A percentile compares a stretch with the other conserved stretches of the same genome.
Evolutionary conservation across 2,888 invertebrate genomes (phyloP).

Genomic region (Hymenopus coronatus): DNA sequence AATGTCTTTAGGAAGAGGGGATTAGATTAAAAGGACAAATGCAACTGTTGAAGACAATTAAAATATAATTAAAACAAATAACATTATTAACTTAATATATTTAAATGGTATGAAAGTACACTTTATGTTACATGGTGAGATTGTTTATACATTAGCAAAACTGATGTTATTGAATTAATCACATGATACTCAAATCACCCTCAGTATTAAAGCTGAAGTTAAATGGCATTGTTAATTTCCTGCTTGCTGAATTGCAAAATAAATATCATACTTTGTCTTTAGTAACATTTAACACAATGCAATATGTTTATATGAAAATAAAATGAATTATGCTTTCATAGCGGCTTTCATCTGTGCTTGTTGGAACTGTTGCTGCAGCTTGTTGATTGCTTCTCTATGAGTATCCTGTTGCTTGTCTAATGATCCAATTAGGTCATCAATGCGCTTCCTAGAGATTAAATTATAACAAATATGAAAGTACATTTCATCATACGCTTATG

Average conservation of each 20-base stretch:
- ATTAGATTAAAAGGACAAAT: too few relatives aligned
- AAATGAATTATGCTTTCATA: neutral
- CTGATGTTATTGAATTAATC: neutral
- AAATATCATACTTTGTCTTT: neutral
- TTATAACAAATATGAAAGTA: neutral
- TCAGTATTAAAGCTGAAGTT: neutral
- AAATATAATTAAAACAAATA: neutral
- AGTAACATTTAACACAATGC: neutral
- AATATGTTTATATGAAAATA: neutral
- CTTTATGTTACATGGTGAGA: neutral
- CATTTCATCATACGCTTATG: neutral
- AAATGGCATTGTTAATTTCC: neutral
- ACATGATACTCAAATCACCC: too few relatives aligned
- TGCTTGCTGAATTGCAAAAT: neutral
- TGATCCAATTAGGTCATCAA: conserved; percentile 67
- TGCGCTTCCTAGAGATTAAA: conserved; percentile 58
- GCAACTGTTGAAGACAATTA: too few relatives aligned
- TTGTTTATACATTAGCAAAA: neutral
- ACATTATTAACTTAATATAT: neutral
- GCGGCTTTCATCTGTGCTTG: conserved; percentile 59
- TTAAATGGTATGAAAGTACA: neutral
- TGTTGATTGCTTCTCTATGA: conserved; percentile 60
- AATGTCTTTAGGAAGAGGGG: too few relatives aligned
- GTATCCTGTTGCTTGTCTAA: conserved; percentile 76
- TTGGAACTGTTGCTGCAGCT: conserved; percentile 65